Base-by-base conservation (phyloP, 2,113 vertebrate genomes). In the Cygnus buccinator region DNA sequence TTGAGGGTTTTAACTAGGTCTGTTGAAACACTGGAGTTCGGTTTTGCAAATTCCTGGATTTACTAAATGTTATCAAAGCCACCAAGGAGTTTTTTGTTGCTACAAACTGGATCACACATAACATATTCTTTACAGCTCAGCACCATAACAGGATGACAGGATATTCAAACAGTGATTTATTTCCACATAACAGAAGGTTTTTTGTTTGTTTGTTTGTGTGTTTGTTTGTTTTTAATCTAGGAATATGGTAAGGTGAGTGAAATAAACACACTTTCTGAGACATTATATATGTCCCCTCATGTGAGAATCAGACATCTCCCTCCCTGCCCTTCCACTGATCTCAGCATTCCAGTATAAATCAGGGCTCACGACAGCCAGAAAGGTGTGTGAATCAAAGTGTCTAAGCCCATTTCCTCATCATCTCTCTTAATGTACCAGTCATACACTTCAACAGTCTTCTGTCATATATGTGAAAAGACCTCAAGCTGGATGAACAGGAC, bases 61-160 rank as follows among this genome's bases (percentile, higher is more conserved):
- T 93, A 62, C 46, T 91, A 76, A 77, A 28, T 84, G 89, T 97
- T 90, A 68, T 74, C 25, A 85, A 94, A 87, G 54, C 65, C 84
- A 94, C 68, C 68, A 93, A 96, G 77, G 94, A 97, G 54, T 81
- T 90, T 89, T 97, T 97, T 96, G 43, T 44, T 96, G 70, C 84
- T 89, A 67, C 68, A 94, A 96, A 92, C 83, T 90, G 68, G 29
- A 76, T 92, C 66, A 19, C 67, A 44, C 52, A 75, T 85, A 70
- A 44, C 48, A 75, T 85, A 70, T 19, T 76, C 28, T 87, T 95
- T 96, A 94, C 35, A 82, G 25, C 87, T 94, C 17, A 29, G 61
- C 39, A 91, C 63, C 74, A 29, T 96, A 87, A 81, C 31, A 95
- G 48, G 21, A 29, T 95, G 85, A 81, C 29, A 95, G 46, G 21